Base-by-base conservation (phyloP, 2,113 vertebrate genomes). In the crab-eating macaque (Macaca fascicularis) region DNA sequence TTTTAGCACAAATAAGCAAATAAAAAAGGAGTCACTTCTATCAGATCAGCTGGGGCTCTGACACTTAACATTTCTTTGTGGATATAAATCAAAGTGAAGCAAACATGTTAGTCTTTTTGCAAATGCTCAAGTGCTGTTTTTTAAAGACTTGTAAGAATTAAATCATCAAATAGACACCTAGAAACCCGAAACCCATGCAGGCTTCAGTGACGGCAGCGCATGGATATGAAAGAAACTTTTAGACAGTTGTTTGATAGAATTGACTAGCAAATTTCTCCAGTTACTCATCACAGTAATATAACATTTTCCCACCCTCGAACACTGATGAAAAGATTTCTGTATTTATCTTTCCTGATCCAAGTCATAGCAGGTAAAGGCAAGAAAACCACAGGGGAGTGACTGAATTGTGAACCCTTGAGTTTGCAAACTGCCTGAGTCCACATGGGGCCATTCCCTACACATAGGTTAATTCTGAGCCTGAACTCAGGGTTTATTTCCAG, bases 1-100 rank as follows among this genome's bases (percentile, higher is more conserved):
- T 91, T 12, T 50, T 75, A 59, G 1, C 43, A 92, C 22, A 92
- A 95, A 95, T 64, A 70, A 79, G 6, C 20, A 93, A 94, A 97
- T 50, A 64, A 40, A 78, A 86, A 90, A 81, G 4, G n/a, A 87
- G 55, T 25, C 3, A 3, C 32, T 48, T 72, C 59, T 20, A 16
- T 69, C 61, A 84, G 12, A 81, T 64, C 45, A 93, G 2, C 20
- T 93, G 20, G 57, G 30, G 69, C 55, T 89, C 85, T 96, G 35
- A 90, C 32, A 78, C 25, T 67, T 69, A 57, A 78, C 25, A 70
- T 69, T 74, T 64, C 87, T 80, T 78, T 89, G 6, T 64, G 17
- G n/a, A 7, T 76, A 52, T 30, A 93, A 93, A 95, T 78, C 35
- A 78, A 85, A 30, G 38, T 12, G 14, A 80, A 74, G 84, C 4